Base-by-base conservation (phyloP, 2,113 vertebrate species). In the Vulpes ferrilata region DNA sequence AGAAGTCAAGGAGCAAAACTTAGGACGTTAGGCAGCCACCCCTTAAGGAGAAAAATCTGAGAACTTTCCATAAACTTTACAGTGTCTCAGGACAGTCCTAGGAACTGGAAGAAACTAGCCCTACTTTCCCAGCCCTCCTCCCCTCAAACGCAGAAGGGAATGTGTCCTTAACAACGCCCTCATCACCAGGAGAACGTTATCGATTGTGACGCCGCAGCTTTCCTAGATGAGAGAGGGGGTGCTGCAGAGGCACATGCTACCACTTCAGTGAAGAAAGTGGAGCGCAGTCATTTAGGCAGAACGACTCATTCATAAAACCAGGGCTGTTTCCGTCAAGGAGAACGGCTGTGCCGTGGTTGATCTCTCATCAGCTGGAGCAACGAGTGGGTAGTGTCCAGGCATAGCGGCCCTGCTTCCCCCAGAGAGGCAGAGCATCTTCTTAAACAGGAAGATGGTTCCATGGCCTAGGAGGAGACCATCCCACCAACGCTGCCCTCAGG, bases 1-100 rank as follows among this genome's bases (percentile, higher is more conserved):
- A 96, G 67, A 95, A 12, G 10, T 74, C 90, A 96, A 93, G 59
- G 38, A 51, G 89, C 79, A 43, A 96, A 82, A 96, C 3, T 92
- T 9, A 80, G n/a, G 22, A 92, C 48, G 93, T 64, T 73, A 96
- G 82, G 92, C 22, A 62, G n/a, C 95, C 12, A 90, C 90, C 79
- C 55, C 8, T 90, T 15, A 90, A 78, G 27, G 80, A 92, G 38
- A 89, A 96, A 95, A 43, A 7, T 43, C 59, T 69, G 4, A 43
- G 62, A 92, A 43, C 20, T 93, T 95, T 82, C n/a, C 48, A 87
- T 92, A 92, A 96, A 74, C 9, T 76, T 84, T 48, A 25, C 35
- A 83, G 8, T 83, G 25, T 76, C 22, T 48, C 43, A 85, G 64
- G 48, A 88, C 11, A 76, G n/a, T 82, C 53, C 82, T 32, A 67